Conservation (phyloP, 2,113 vertebrate genomes). For the Perca fluviatilis region DNA sequence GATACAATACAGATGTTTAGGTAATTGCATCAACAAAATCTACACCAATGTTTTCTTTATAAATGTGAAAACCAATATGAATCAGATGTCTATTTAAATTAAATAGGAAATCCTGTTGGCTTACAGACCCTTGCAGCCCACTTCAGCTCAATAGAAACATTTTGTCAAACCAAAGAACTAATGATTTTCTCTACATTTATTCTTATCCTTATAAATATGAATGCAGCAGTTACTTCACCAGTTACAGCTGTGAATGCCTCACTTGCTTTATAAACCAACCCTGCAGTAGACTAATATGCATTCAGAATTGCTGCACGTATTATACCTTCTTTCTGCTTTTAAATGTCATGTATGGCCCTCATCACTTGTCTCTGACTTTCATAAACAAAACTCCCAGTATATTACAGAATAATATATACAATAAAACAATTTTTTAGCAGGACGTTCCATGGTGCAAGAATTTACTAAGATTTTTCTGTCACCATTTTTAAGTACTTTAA, state of each 20-base stretch:
- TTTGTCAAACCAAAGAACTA: neutral
- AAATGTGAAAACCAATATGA: neutral
- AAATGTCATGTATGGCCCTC: neutral
- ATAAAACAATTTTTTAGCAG: neutral
- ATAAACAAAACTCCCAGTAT: neutral
- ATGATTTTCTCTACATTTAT: neutral
- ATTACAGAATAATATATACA: neutral
- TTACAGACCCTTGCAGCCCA: slow-evolving; percentile 6
- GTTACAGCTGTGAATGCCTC: neutral
- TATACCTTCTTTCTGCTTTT: neutral
- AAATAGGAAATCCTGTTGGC: slow-evolving; percentile 5
- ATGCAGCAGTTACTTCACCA: neutral
- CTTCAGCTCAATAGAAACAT: neutral
- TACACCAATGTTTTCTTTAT: neutral
- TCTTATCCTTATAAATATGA: neutral
- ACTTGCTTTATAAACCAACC: neutral
- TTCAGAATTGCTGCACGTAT: neutral
- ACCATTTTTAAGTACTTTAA: neutral
- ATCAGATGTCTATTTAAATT: no score
- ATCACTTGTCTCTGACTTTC: neutral
- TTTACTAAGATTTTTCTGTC: neutral
- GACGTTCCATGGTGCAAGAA: neutral
- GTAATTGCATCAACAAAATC: neutral
- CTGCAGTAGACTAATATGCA: neutral
- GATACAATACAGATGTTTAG: neutral